Percentiles rank a stretch among this genome's conserved stretches.
Conservation (phyloP, 2,888 invertebrate genomes). For the Phrixothrix hirtus region DNA sequence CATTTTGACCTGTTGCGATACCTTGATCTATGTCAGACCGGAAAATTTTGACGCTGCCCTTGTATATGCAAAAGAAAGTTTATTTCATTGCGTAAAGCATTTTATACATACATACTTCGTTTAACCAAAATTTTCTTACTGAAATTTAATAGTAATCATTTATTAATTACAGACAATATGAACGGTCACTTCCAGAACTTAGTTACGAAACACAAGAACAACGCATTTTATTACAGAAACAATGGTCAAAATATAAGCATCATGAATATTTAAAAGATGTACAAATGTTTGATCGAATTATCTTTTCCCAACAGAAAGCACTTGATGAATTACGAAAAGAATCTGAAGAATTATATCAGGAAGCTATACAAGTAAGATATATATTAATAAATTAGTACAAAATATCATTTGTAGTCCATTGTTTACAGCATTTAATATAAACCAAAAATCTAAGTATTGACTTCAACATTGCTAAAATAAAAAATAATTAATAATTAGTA, state of each 20-base stretch:
- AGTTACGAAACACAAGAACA: conserved; percentile 65
- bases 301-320: conserved; percentile 75
- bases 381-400: no score
- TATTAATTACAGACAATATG: conserved; percentile 56
- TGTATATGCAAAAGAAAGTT: no score
- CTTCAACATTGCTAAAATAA: no score
- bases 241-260: conserved; percentile 75
- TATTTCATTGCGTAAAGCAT: no score
- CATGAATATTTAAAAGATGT: conserved; percentile 67
- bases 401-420: no score
- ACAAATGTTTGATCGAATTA: conserved; percentile 69
- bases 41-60: no score
- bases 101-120: no score
- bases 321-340: conserved; percentile 76
- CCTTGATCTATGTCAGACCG: no score
- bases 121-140: no score
- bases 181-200: conserved; percentile 58
- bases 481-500: no score
- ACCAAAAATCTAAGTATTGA: background rate
- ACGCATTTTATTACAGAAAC: conserved; percentile 68
- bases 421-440: conserved; percentile 10
- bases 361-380: conserved; percentile 82
- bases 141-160: background rate
- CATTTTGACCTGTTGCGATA: no score
- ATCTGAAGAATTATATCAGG: conserved; percentile 85